Base-by-base conservation (phyloP, 2,113 vertebrate species). In the Siniperca knerii region DNA sequence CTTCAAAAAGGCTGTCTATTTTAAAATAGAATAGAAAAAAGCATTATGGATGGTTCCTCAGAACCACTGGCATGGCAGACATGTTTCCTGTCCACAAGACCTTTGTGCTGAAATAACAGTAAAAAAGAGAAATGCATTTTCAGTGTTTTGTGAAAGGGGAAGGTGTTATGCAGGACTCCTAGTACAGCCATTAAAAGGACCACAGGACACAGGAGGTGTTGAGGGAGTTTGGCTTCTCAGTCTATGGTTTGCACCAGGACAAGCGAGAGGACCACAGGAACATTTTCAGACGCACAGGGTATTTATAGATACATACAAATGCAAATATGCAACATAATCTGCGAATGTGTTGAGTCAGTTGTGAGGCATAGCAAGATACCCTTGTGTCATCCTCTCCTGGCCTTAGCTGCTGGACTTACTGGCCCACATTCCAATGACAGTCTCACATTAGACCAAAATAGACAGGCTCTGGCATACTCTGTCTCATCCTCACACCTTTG, bases 281-380 rank as follows among this genome's bases (percentile, higher is more conserved):
- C 81, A 92, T 78, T 91, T 87, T 81, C 21, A 76, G 58, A 87
- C 88, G 79, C 3, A 88, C 23, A 46, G 54, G 79, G 61, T 65
- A 72, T 67, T 81, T 61, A 90, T 87, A 84, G 77, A 85, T 80
- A 71, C 70, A 85, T 70, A 85, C 70, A 81, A 87, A 90, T 90
- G 85, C 64, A 88, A 88, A 92, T 84, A 79, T 92, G 87, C 80
- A 92, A 90, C 46, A 75, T 72, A 79, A 89, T 76, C 77, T 40
- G 16, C 67, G 46, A 68, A 72, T 82, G 44, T 79, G 55, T 66
- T 40, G 42, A 82, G 75, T 83, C 77, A 74, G 62, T 73, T 87
- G 44, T 76, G 81, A 83, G 81, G 64, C 48, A 80, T 44, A 62
- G 42, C 44, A 52, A 66, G n/a, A 60, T 54, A 75, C 75, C 75